phyloP scores from a whole-genome alignment of 2,113 vertebrate genomes.

The Pangasianodon hypophthalmus region DNA sequence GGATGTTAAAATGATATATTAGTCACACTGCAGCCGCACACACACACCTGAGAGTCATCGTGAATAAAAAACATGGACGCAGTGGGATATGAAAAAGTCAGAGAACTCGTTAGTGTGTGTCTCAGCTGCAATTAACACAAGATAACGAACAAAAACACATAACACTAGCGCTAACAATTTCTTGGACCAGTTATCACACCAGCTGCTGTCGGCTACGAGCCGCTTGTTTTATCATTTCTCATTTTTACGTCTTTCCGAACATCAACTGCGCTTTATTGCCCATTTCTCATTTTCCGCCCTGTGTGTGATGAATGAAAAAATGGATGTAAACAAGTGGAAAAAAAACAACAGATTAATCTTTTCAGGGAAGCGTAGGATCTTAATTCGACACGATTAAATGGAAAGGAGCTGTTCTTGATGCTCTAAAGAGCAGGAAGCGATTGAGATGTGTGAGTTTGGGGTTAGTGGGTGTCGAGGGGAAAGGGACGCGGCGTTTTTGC shows the following conservation, averaged over 20 bases:
- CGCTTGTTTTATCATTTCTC: slow-evolving; percentile 33
- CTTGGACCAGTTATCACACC: slow-evolving; percentile 33
- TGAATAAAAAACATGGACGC: not conserved
- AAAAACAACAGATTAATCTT: slow-evolving; percentile 12
- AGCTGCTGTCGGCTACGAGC: slow-evolving; percentile 46
- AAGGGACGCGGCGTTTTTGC: not conserved
- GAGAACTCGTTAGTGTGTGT: not conserved
- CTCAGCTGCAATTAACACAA: slow-evolving; percentile 1
- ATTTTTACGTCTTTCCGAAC: slow-evolving; percentile 21
- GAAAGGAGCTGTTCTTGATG: not conserved
- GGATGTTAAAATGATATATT: not conserved
- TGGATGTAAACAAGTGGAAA: slow-evolving; percentile 7
- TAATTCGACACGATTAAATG: slow-evolving; percentile 32
- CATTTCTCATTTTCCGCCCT: slow-evolving; percentile 31
- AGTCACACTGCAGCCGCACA: too few species aligned
- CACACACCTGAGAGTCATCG: not conserved
- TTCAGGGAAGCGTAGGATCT: not conserved
- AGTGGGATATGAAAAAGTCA: not conserved
- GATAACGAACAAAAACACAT: slow-evolving; percentile 4
- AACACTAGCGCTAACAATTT: not conserved
- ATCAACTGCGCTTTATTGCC: not conserved
- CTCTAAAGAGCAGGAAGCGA: slow-evolving; percentile 12
- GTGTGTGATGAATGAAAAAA: slow-evolving; percentile 16
- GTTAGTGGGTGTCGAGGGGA: not conserved
- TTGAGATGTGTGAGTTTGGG: not conserved